These are phyloP conservation scores for Ptychadena robeensis DNA, from an alignment of 2,797 vertebrate species.

Conservation along the genomic window DNA sequence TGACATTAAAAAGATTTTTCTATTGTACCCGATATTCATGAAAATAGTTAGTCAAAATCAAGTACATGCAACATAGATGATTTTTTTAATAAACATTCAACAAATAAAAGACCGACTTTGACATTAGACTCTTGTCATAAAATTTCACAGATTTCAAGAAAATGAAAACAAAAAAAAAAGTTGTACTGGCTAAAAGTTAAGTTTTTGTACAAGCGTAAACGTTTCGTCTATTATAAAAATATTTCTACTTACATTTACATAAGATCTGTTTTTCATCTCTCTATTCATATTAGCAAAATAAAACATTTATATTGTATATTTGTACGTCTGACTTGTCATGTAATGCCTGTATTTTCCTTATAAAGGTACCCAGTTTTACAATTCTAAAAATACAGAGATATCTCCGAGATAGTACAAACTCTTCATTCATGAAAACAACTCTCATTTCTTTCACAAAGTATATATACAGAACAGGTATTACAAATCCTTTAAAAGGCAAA, in stretches of 20 bases:
- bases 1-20: slow-evolving; percentile 66
- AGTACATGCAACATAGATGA: slow-evolving; percentile 59
- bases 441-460: slow-evolving; percentile 38
- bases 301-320: slow-evolving; percentile 61
- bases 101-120: slow-evolving; percentile 67
- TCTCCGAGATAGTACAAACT: slow-evolving; percentile 39
- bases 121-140: slow-evolving; percentile 71
- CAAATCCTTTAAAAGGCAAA: slow-evolving; percentile 3
- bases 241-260: slow-evolving; percentile 70
- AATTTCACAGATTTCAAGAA: slow-evolving; percentile 69
- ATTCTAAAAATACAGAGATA: slow-evolving; percentile 40
- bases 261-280: slow-evolving; percentile 66
- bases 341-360: slow-evolving; percentile 62
- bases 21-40: slow-evolving; percentile 72
- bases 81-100: slow-evolving; percentile 63
- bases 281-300: slow-evolving; percentile 73
- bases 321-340: slow-evolving; percentile 34
- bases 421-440: slow-evolving; percentile 45
- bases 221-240: slow-evolving; percentile 72
- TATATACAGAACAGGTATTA: slow-evolving; percentile 57
- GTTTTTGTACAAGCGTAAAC: slow-evolving; percentile 68
- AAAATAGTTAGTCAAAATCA: slow-evolving; percentile 76
- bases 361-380: slow-evolving; percentile 52
- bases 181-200: slow-evolving; percentile 78
- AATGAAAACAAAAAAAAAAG: slow-evolving; percentile 62